These are phyloP conservation scores for Microcebus jonahi DNA, from an alignment of 2,113 vertebrate species.

Conservation along the genomic window DNA sequence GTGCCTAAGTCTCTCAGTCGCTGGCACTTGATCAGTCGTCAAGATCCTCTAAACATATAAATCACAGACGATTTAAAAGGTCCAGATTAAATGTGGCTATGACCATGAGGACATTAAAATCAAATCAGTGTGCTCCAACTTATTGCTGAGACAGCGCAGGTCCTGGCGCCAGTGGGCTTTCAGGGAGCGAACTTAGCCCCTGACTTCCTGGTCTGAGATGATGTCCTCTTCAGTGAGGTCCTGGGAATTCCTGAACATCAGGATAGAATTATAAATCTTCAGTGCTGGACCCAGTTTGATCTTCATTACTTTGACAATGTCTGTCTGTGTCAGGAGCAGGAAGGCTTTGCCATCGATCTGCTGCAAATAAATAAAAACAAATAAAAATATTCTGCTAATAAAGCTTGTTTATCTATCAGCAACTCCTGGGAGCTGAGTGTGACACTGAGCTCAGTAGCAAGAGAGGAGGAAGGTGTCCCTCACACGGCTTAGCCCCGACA, in stretches of 20 bases:
- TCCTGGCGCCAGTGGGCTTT: neutral
- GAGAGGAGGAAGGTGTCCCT: rapidly evolving
- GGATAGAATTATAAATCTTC: conserved; percentile 95
- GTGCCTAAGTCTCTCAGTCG: neutral
- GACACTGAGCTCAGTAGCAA: rapidly evolving
- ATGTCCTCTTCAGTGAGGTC: neutral
- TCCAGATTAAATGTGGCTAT: neutral
- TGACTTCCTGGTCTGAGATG: neutral
- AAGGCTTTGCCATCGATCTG: conserved; percentile 96
- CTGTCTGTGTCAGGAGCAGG: conserved; percentile 94
- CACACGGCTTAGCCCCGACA: rapidly evolving
- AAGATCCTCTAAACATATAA: neutral
- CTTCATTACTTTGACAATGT: conserved; percentile 94
- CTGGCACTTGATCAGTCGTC: neutral
- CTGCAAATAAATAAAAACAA: conserved; percentile 76
- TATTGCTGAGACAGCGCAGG: neutral
- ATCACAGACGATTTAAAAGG: neutral
- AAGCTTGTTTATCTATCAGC: neutral
- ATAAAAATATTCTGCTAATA: neutral
- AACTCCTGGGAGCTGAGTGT: neutral
- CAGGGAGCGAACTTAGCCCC: rapidly evolving
- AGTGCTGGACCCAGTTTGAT: conserved; percentile 95
- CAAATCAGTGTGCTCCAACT: neutral
- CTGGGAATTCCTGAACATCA: conserved; percentile 88
- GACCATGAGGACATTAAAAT: neutral